These are phyloP conservation scores for Isichthys henryi DNA, from an alignment of 2,113 vertebrate species.

Conservation along the genomic window DNA sequence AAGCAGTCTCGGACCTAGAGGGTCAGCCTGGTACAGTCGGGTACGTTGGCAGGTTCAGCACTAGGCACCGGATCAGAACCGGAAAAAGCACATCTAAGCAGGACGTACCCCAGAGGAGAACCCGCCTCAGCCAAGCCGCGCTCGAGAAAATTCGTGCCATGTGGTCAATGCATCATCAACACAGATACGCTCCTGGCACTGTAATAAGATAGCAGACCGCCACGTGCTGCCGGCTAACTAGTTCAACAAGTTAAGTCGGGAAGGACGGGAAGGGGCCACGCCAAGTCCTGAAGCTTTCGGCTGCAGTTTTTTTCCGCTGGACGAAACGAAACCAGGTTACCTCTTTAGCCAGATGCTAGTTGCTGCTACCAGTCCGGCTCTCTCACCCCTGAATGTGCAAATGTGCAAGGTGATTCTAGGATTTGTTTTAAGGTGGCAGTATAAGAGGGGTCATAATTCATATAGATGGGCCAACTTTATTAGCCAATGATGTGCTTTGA, in stretches of 20 bases:
- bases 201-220: too few species aligned
- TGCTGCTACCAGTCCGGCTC: neutral
- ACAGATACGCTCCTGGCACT: neutral
- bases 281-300: neutral
- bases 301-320: neutral
- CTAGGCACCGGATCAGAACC: conserved; percentile 15
- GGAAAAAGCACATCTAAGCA: conserved; percentile 13
- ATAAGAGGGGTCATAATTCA: neutral
- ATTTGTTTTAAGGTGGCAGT: neutral
- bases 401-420: neutral
- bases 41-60: conserved; percentile 7
- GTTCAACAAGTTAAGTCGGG: conserved; percentile 4
- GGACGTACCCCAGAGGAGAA: conserved; percentile 11
- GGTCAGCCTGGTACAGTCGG: conserved; percentile 3
- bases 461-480: neutral
- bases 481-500: neutral
- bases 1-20: neutral
- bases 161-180: conserved; percentile 11
- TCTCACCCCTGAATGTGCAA: neutral
- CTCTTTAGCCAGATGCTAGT: neutral
- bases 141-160: neutral
- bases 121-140: neutral
- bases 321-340: neutral
- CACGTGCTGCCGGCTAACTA: neutral
- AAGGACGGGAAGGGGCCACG: neutral